Percentiles rank a stretch among this genome's conserved stretches.
phyloP scores from a whole-genome alignment of 2,797 vertebrate species.

The Botia kubotai region DNA sequence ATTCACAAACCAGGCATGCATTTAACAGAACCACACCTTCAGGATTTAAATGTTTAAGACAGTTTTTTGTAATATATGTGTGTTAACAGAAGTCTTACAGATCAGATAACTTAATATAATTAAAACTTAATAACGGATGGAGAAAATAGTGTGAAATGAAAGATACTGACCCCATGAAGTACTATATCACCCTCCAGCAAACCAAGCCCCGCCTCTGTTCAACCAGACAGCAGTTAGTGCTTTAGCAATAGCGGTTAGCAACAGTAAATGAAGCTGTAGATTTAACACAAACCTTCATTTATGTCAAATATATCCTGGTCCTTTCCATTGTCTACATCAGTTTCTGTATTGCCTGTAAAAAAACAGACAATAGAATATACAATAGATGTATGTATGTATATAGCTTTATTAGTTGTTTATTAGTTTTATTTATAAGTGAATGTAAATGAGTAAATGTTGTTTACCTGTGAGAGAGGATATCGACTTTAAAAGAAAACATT shows the following conservation, averaged over 20 bases:
- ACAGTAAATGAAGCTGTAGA: background rate
- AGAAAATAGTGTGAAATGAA: background rate
- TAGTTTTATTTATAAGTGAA: too few relatives aligned
- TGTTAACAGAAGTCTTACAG: background rate
- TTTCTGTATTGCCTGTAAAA: constrained; percentile 71
- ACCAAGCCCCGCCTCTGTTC: constrained; percentile 81
- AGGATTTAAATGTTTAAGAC: background rate
- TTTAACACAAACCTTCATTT: constrained; percentile 81
- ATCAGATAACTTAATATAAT: background rate
- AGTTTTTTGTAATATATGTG: background rate
- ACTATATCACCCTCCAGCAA: constrained; percentile 88
- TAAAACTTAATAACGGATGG: too few relatives aligned
- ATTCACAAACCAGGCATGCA: constrained; percentile 10
- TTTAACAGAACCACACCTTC: background rate
- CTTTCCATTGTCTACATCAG: constrained; percentile 81
- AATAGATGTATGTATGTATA: background rate
- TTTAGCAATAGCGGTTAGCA: background rate
- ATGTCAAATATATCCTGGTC: constrained; percentile 87
- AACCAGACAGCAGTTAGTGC: constrained; percentile 6
- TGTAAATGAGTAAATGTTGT: background rate
- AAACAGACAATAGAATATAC: background rate
- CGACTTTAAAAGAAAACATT: constrained; percentile 35
- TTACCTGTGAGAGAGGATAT: constrained; percentile 45
- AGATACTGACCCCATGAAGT: constrained; percentile 75
- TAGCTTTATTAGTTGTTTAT: too few relatives aligned